Conservation (phyloP, 2,888 invertebrate species). For the Sycophila texana region DNA sequence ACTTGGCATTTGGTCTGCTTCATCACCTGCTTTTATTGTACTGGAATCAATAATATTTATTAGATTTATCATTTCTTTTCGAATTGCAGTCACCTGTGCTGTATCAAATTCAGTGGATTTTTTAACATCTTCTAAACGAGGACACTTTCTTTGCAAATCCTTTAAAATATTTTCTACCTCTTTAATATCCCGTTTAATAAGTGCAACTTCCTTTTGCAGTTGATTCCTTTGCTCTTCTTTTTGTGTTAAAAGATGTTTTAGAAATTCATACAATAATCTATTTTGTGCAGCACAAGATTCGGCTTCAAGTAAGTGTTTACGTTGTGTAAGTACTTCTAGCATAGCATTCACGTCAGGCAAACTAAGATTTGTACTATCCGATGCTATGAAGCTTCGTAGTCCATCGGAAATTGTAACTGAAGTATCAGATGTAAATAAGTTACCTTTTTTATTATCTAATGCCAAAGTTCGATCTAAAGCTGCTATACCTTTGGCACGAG, state of each 20-base stretch:
- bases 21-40: slow-evolving; percentile 70
- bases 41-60: slow-evolving; percentile 78
- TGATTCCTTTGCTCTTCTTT: slow-evolving; percentile 83
- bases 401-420: slow-evolving; percentile 70
- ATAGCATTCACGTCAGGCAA: slow-evolving; percentile 89
- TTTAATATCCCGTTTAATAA: slow-evolving; percentile 85
- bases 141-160: slow-evolving; percentile 79
- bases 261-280: slow-evolving; percentile 88
- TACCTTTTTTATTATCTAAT: slow-evolving; percentile 62
- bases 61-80: slow-evolving; percentile 78
- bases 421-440: slow-evolving; percentile 64
- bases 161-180: slow-evolving; percentile 83
- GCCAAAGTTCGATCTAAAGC: slow-evolving; percentile 70
- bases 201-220: slow-evolving; percentile 83
- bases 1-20: slow-evolving; percentile 57
- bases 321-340: slow-evolving; percentile 86
- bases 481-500: slow-evolving; percentile 76
- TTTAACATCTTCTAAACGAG: slow-evolving; percentile 78
- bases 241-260: slow-evolving; percentile 85
- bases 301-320: slow-evolving; percentile 88
- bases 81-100: slow-evolving; percentile 77
- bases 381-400: slow-evolving; percentile 81
- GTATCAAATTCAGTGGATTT: slow-evolving; percentile 76
- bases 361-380: slow-evolving; percentile 84
- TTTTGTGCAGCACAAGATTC: slow-evolving; percentile 89